Base-by-base conservation (phyloP, 2,888 invertebrate genomes). In the Anthophora plumipes region DNA sequence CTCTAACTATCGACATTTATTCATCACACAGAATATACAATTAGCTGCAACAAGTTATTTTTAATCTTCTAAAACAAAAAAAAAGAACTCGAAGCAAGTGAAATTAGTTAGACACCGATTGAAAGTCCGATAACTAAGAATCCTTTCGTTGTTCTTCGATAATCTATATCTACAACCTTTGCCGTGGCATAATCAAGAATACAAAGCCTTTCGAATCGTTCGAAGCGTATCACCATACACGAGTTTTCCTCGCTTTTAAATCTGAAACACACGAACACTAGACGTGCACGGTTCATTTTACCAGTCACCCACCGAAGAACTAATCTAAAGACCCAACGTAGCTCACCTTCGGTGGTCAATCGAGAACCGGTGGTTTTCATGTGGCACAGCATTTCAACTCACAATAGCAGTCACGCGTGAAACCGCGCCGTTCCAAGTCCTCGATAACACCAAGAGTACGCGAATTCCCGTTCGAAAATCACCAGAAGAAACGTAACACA, bases 321-420 rank as follows among this genome's bases (percentile, higher is more conserved):
- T 20, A 25, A 55, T 14, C 55, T 31, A 31, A 20, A 20, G n/a
- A n/a, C n/a, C n/a, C 50, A 50, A 20, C 50, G 55, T 14, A 52
- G 22, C 52, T 52, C 22, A 31, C 55, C 25, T 55, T 55, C 55
- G 55, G 12, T 31, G 55, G 55, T 25, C 55, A 31, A 31, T 31
- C 31, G 14, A 55, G 31, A 55, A 55, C 31, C 55, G 55, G 17
- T 55, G 55, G 8, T n/a, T 57, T 57, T 25, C 37, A 17, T 37
- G 17, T 57, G 57, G 37, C 57, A 17, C 37, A n/a, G n/a, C n/a
- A 37, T 57, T 57, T 57, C 55, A 57, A 37, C 57, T 39, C 31
- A n/a, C 57, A 31, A 37, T 31, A n/a, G 31, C 57, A 57, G n/a
- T 39, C 57, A 57, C 57, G 31, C 37, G 37, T 57, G 37, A 37